Evolutionary conservation across 1,140 invertebrate species (phyloP), one percentile per base, ranked within the genome.

Genomic region (Anthonomus grandis): DNA sequence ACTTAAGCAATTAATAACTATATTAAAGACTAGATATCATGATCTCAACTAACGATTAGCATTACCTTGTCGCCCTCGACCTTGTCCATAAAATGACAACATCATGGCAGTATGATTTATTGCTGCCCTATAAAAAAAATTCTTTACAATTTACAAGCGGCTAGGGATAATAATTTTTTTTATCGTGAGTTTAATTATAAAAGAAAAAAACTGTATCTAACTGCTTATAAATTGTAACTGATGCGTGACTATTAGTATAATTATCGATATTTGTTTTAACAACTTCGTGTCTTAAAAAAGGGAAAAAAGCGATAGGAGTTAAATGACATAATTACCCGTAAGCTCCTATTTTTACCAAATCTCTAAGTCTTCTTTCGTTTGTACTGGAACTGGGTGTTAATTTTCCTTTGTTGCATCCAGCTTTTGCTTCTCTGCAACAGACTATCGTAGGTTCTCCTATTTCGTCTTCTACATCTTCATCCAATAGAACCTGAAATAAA

Each of bases 321-420:
- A n/a, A n/a, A n/a, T n/a, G n/a, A n/a, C n/a, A n/a, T n/a, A 48
- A 25, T 41, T 58, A 68, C 64, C 65, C 62, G 24, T 77, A 82
- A 66, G 83, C 85, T 10, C 83, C 82, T 10, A 87, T 87, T 63
- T 89, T 81, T 27, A 95, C 89, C 4, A 97, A 76, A 63, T 89
- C 85, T 38, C 87, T 72, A 0, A 97, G 70, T 0, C 94, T 93
- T 21, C 84, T 79, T 68, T 91, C 87, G 76, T 96, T 92, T 62
- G 93, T 87, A 0, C 89, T 86, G 0, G 96, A 93, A 72, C 89
- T 84, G 1, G 85, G 84, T 0, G 85, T 86, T 4, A 93, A 78
- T 23, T 87, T 82, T 53, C 87, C 85, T 36, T 91, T 79, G 45
- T 89, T 84, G 1, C 81, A 78, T 12, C 87, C 84, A 66, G 90